Conservation (phyloP, 2,888 invertebrate species). For the Incurvaria masculella region DNA sequence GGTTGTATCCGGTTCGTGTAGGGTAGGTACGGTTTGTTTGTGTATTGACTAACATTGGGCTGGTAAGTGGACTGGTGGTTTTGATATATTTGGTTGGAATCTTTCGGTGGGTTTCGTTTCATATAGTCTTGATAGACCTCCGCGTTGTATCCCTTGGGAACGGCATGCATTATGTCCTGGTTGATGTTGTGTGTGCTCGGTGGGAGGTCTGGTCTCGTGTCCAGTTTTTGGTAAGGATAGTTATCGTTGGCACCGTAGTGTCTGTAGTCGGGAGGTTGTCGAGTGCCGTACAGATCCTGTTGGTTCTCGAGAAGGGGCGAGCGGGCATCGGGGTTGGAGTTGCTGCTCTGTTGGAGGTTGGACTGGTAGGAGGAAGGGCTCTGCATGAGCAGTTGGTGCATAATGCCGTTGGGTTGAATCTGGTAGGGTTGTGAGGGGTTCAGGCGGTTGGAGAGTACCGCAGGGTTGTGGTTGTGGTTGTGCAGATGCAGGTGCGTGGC, state of each 20-base stretch:
- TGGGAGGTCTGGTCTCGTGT: conserved; percentile 33
- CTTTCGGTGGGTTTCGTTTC: conserved; percentile 56
- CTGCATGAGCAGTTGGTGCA: conserved; percentile 41
- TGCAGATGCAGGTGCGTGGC: too few species aligned
- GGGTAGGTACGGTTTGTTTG: conserved; percentile 49
- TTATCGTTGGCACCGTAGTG: conserved; percentile 57
- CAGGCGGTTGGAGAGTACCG: conserved; percentile 38
- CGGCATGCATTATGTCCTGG: conserved; percentile 42
- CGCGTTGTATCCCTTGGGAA: conserved; percentile 54
- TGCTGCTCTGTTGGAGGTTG: conserved; percentile 41
- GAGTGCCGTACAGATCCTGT: conserved; percentile 55
- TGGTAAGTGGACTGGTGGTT: conserved; percentile 50
- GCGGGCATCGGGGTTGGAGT: conserved; percentile 46
- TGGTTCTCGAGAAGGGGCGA: conserved; percentile 54
- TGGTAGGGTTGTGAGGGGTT: conserved; percentile 37
- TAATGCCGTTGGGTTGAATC: conserved; percentile 53
- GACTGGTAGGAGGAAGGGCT: conserved; percentile 22
- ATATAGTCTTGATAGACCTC: conserved; percentile 56
- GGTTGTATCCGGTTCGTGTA: conserved; percentile 51
- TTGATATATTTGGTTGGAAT: conserved; percentile 56
- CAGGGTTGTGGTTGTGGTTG: conserved; percentile 47
- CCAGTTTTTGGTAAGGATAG: conserved; percentile 53
- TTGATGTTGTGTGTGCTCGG: conserved; percentile 43
- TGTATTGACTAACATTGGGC: conserved; percentile 45
- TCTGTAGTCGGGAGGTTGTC: conserved; percentile 51